Conservation (phyloP, 2,113 vertebrate genomes). For the Oxyura jamaicensis region DNA sequence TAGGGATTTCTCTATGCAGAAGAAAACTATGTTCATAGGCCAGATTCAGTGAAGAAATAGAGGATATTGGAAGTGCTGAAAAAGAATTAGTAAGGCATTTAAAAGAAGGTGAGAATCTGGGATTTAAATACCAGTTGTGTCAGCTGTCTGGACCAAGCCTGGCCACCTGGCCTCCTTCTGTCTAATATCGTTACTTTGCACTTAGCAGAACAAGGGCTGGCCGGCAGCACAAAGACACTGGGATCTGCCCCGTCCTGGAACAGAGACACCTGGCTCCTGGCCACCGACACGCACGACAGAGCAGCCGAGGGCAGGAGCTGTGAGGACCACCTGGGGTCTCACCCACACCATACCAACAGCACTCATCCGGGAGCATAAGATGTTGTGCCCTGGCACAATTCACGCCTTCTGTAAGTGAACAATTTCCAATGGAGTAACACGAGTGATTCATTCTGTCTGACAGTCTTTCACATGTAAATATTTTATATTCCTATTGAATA, state of each 20-base stretch:
- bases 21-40: rapidly evolving
- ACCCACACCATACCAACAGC: background rate
- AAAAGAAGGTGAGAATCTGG: background rate
- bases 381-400: background rate
- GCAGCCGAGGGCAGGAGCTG: background rate
- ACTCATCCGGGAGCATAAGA: background rate
- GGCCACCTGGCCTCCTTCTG: slow-evolving; percentile 55
- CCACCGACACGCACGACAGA: background rate
- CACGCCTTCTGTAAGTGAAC: slow-evolving; percentile 28
- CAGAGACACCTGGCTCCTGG: slow-evolving; percentile 7
- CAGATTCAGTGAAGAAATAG: background rate
- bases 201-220: slow-evolving; percentile 31
- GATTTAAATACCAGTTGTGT: background rate
- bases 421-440: slow-evolving; percentile 41
- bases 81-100: background rate
- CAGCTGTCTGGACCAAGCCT: background rate
- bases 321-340: background rate
- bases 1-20: background rate
- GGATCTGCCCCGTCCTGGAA: background rate
- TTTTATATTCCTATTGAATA: slow-evolving; percentile 83
- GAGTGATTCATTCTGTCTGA: slow-evolving; percentile 66
- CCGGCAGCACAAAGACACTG: background rate
- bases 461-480: slow-evolving; percentile 79
- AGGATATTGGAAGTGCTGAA: background rate
- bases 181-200: background rate